A percentile compares a stretch with the other conserved stretches of the same genome.
phyloP scores from a whole-genome alignment of 2,888 invertebrate genomes.

The Cacoxenus indagator region DNA sequence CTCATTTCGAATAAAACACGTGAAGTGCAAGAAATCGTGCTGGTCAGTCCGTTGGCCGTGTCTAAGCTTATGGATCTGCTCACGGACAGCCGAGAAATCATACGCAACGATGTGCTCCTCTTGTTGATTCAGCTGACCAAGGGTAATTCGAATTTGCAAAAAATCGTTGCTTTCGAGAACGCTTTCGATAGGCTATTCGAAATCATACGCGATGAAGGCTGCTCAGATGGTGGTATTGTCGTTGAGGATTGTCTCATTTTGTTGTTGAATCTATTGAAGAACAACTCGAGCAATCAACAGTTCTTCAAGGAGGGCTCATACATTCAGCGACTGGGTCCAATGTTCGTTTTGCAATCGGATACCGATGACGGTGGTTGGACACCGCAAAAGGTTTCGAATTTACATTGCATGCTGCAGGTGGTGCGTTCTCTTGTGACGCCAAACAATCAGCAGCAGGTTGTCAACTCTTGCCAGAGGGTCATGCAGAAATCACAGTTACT shows the following conservation, averaged over 20 bases:
- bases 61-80: constrained; percentile 97
- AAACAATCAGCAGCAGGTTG: constrained; percentile 88
- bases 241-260: constrained; percentile 97
- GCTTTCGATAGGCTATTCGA: constrained; percentile 96
- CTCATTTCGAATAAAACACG: constrained; percentile 87
- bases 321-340: constrained; percentile 89
- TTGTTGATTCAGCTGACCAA: constrained; percentile 91
- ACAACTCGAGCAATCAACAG: constrained; percentile 97
- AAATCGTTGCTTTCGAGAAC: constrained; percentile 99
- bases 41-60: constrained; percentile 96
- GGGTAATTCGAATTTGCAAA: constrained; percentile 94
- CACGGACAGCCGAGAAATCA: constrained; percentile 93
- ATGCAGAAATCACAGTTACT: constrained; percentile 89
- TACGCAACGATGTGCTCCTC: constrained; percentile 93
- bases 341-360: constrained; percentile 85
- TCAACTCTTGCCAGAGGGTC: constrained; percentile 86
- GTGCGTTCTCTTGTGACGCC: constrained; percentile 94
- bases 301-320: constrained; percentile 99
- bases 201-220: constrained; percentile 92
- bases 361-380: constrained; percentile 86
- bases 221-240: constrained; percentile 95
- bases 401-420: constrained; percentile 91
- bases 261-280: constrained; percentile 92
- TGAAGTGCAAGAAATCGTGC: constrained; percentile 88
- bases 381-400: constrained; percentile 93